These are phyloP conservation scores for Drosophila atripex DNA, from an alignment of 2,888 invertebrate genomes.

Conservation along the genomic window DNA sequence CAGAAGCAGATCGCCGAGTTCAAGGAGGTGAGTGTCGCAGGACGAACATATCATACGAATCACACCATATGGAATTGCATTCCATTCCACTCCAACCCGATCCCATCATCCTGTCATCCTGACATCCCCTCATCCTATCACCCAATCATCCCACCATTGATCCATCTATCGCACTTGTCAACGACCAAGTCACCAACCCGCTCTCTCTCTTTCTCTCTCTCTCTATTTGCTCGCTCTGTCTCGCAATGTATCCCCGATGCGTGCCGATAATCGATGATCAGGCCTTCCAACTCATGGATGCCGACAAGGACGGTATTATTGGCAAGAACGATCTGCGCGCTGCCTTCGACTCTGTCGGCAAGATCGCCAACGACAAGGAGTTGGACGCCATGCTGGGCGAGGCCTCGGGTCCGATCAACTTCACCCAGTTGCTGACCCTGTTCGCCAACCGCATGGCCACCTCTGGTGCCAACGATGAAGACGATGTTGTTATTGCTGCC, in stretches of 20 bases:
- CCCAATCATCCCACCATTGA: conserved; percentile 17
- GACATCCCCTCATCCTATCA: conserved; percentile 23
- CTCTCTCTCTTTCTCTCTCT: conserved; percentile 62
- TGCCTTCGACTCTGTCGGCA: conserved; percentile 96
- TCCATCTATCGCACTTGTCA: conserved; percentile 49
- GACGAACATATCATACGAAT: conserved; percentile 9
- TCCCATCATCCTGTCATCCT: conserved; percentile 19
- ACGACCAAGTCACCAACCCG: conserved; percentile 74
- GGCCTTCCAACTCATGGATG: conserved; percentile 98
- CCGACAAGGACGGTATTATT: conserved; percentile 96
- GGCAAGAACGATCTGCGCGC: conserved; percentile 95
- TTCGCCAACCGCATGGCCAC: conserved; percentile 97
- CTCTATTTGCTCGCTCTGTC: conserved; percentile 24
- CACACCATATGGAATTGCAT: conserved; percentile 8
- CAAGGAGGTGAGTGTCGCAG: conserved; percentile 89
- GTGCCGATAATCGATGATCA: conserved; percentile 77
- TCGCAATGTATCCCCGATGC: conserved; percentile 9
- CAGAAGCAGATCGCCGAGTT: conserved; percentile 98
- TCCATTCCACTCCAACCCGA: conserved; percentile 3
- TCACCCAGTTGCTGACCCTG: conserved; percentile 95
- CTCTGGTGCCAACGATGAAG: conserved; percentile 94
- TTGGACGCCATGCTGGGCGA: conserved; percentile 94
- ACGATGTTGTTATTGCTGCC: conserved; percentile 95
- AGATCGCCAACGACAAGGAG: conserved; percentile 95
- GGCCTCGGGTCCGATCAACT: conserved; percentile 96